Evolutionary conservation across 2,797 vertebrate species (phyloP), one percentile per base, ranked within the genome.

Genomic region (Hafferia zeledoni): DNA sequence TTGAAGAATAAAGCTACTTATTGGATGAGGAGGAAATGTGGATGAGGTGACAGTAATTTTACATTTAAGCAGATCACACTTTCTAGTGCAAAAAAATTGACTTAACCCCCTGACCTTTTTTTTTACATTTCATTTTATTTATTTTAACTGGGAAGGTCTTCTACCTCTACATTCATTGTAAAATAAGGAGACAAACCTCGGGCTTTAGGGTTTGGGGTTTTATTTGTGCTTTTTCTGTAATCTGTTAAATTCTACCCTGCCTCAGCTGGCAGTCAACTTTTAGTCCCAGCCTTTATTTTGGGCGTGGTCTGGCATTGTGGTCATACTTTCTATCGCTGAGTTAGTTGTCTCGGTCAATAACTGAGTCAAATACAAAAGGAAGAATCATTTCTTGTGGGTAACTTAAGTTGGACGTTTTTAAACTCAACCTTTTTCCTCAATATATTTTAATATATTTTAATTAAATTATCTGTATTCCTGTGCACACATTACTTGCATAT

Each of bases 101-200:
- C 9, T n/a, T 76, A 30, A 33, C 8, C 3, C 10, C 8, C 13
- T 6, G 3, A 6, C 8, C 0, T 2, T 1, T 1, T 15, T 15
- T 22, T 41, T 41, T 16, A 41, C 41, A 4, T 3, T 41, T n/a
- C 6, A 24, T 31, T n/a, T 22, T 8, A 24, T 31, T n/a, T 22
- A 13, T 52, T 47, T 13, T 2, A 8, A 22, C 6, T 47, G 17
- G 17, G 22, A 72, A 53, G 5, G 14, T 41, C 41, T 41, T 46
- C 8, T 31, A 3, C 4, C 14, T 47, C 17, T 43, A 5, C 57
- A 23, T 60, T 65, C 1, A 12, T 2, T 22, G n/a, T 27, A 53
- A 87, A 71, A 46, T 18, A 33, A 6, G 7, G 41, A 7, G 18
- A 12, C 6, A 13, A 64, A 71, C 2, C 7, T 27, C 25, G 24